Conservation (phyloP, 2,797 vertebrate genomes). For the Novumbra hubbsi region DNA sequence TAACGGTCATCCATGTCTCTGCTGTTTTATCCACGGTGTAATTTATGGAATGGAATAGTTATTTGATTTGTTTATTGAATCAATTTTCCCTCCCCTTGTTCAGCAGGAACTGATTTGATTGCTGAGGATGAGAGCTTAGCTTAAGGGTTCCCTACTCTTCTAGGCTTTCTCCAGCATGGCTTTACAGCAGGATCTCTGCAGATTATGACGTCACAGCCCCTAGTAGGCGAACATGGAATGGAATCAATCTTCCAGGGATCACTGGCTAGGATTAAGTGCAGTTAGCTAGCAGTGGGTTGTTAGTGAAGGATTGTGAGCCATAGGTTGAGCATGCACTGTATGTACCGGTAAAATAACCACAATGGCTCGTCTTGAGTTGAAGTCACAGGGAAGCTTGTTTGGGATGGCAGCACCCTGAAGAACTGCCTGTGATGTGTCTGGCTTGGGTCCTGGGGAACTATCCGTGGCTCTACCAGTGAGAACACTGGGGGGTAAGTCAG, state of each 20-base stretch:
- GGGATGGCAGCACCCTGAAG: constrained; percentile 7
- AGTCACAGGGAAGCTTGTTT: neutral
- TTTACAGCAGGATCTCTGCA: constrained; percentile 42
- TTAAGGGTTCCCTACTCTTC: constrained; percentile 14
- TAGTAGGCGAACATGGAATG: constrained; percentile 42
- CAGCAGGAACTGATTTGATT: constrained; percentile 44
- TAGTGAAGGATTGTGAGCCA: constrained; percentile 39
- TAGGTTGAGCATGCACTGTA: constrained; percentile 19
- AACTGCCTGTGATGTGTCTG: neutral
- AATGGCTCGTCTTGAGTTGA: constrained; percentile 12
- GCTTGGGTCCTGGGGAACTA: constrained; percentile 9
- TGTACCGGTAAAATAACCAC: constrained; percentile 6
- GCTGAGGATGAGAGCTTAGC: constrained; percentile 32
- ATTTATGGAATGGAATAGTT: neutral
- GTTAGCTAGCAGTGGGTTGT: constrained; percentile 29
- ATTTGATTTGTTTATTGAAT: neutral
- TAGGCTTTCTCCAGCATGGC: constrained; percentile 9
- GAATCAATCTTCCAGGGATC: constrained; percentile 46
- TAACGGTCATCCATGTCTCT: no score
- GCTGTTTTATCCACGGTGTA: no score
- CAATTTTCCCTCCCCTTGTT: neutral
- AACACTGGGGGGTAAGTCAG: neutral
- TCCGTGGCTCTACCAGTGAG: constrained; percentile 28
- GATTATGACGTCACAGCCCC: constrained; percentile 68
- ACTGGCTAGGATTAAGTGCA: constrained; percentile 58